Evolutionary conservation across 2,113 vertebrate genomes (phyloP), one percentile per base, ranked within the genome.

Genomic region (Bujurquina vittata): DNA sequence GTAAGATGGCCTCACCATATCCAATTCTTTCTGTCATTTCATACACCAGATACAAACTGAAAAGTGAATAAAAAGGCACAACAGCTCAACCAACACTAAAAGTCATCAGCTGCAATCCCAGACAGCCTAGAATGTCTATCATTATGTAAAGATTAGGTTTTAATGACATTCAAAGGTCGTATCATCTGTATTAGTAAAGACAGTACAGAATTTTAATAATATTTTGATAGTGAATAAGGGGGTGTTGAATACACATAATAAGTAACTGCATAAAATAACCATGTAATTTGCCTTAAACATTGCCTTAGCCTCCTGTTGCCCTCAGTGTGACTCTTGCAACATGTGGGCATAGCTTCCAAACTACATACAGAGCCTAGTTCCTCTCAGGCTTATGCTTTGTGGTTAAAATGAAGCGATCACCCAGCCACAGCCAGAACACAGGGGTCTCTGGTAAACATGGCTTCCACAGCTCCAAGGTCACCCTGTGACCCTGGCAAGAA

Each of bases 381-480:
- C 40, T 77, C 35, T 7, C 35, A 76, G 72, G 62, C 65, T 67
- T 57, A 29, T 60, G 75, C 33, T 55, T 55, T 20, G 52, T 62
- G 60, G 26, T 60, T 85, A 84, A 87, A 85, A 80, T 75, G 37
- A 79, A 59, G 79, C 84, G 75, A 85, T 75, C 79, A 69, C 58
- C 52, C 20, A 84, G 80, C 82, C 73, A 29, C 8, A 57, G 84
- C 77, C 73, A 81, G 81, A 90, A 90, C 91, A 90, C 69, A 10
- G 88, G 91, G 93, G 88, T 89, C 78, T 85, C 75, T 92, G 73
- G 86, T 93, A 90, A 93, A 94, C 93, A 93, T n/a, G 87, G 80
- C 57, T 89, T 87, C 91, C 87, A 79, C 83, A 26, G 87, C 82
- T 86, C 84, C 79, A 87, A 82, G 92, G 90, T 89, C 91, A 87